These are phyloP conservation scores for Actinia equina DNA, from an alignment of 64 coral and sea anemone species.

Conservation along the genomic window DNA sequence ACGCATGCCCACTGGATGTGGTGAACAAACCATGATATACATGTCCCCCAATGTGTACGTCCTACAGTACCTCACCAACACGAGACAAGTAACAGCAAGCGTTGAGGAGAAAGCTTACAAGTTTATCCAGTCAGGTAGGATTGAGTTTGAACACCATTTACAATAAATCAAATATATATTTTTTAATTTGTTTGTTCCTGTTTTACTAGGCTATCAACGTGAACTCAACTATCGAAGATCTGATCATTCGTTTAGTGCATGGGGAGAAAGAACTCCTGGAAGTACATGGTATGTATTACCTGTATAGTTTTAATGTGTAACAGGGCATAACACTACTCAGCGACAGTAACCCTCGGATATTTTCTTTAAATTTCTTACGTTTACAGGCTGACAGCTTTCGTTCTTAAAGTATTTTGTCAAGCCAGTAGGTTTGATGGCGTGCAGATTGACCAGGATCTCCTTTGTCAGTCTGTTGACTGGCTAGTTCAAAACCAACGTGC, in stretches of 20 bases:
- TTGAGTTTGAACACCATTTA: too few species aligned
- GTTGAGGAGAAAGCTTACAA: conserved; percentile 75
- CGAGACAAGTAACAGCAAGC: conserved; percentile 68
- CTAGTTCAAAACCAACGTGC: conserved; percentile 49
- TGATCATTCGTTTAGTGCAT: conserved; percentile 93
- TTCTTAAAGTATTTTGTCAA: conserved; percentile 76
- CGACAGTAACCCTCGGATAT: background rate
- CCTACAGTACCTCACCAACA: conserved; percentile 71
- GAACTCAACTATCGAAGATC: conserved; percentile 76
- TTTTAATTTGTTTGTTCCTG: background rate
- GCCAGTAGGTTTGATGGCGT: conserved; percentile 62
- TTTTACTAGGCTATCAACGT: conserved; percentile 61
- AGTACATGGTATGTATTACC: conserved; percentile 83
- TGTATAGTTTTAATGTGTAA: too few species aligned
- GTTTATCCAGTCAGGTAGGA: conserved; percentile 77
- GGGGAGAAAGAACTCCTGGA: conserved; percentile 53
- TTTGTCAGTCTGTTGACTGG: conserved; percentile 57
- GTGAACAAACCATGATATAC: conserved; percentile 91
- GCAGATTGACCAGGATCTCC: conserved; percentile 59
- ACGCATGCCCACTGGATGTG: conserved; percentile 89
- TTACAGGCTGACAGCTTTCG: conserved; percentile 86
- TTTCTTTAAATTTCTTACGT: background rate
- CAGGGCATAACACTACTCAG: too few species aligned
- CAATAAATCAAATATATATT: too few species aligned
- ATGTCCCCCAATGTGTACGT: conserved; percentile 96